Base-by-base conservation (phyloP, 2,888 invertebrate species). In the Trissonchulus sp. region DNA sequence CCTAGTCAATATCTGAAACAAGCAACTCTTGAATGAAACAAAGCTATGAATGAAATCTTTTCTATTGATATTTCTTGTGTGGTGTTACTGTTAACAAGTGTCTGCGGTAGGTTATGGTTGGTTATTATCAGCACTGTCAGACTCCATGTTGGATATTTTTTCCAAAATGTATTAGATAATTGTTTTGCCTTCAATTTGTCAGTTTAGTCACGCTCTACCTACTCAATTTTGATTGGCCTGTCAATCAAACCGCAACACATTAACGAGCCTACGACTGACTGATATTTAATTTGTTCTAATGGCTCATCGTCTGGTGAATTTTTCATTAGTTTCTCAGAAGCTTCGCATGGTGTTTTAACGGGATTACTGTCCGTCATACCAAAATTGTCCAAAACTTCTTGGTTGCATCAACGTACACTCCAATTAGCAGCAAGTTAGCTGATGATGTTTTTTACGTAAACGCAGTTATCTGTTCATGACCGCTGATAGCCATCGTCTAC, bases 181-280 rank as follows among this genome's bases (percentile, higher is more conserved):
- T 75, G 36, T 68, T 78, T 78, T 28, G 77, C 78, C 1, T 76
- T 78, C 28, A 73, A 73, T 34, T 69, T 68, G 63, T 78, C 78
- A 28, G 69, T 65, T 68, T 76, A 63, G 15, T 73, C 73, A 48
- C 77, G 78, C 8, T 15, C 8, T 23, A 15, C 48, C 48, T 23
- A 48, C 48, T 48, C 8, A 8, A 48, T 8, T 48, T 15, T 8
- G 8, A 48, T 15, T 48, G 48, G 74, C 76, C 23, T 73, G 78
- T 1, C 78, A 62, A 2, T 72, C 62, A 23, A 2, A n/a, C 15
- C 33, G 31, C 28, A 28, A 65, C 35, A 35, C 77, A 76, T 48
- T 36, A 77, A 63, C 34, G 60, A 60, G 30, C 71, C 77, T 37
- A 77, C 72, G 18, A 65, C 30, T n/a, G 38, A 33, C 30, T 69